Evolutionary conservation across 2,797 vertebrate species (phyloP), one percentile per base, ranked within the genome.

Genomic region (Coranthus polyacanthus): DNA sequence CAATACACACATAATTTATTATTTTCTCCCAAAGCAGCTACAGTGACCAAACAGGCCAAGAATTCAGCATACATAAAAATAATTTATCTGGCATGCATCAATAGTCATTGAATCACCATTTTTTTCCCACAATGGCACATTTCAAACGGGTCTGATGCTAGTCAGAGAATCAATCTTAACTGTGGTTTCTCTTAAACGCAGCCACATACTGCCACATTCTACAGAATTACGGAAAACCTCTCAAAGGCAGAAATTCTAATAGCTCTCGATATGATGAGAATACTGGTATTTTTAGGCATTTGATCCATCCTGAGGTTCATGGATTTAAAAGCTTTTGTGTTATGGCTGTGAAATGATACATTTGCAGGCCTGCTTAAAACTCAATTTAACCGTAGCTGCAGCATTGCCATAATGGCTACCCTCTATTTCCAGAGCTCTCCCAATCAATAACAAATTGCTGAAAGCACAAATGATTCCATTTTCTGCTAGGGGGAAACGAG

Each of bases 381-480:
- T 93, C 93, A 93, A 94, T 94, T 94, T 93, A 92, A 93, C 92
- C 90, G 80, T 89, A 92, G 91, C 90, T 88, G 93, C 89, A 91
- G 90, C 92, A 88, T 93, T 89, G 93, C 92, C 89, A 90, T 94
- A 94, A 94, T 93, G 93, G 93, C 90, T 86, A 88, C 89, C 91
- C 91, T 92, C 92, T 94, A 94, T 94, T 94, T 94, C 91, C 92
- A 92, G 90, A 92, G 90, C 91, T 93, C 81, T 89, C 81, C 90
- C 91, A 94, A 95, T 95, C 94, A 94, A 94, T 95, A 94, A 92
- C 91, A 92, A 92, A 94, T 92, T 93, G 93, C 94, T 95, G 92
- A 94, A 94, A 94, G 94, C 93, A 93, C 92, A 93, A 94, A 94
- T 94, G 93, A 94, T 94, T 94, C 90, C 92, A 94, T 94, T 94